A percentile compares a stretch with the other conserved stretches of the same genome.
phyloP scores from a whole-genome alignment of 1,140 invertebrate species.

The Drosophila leontia region DNA sequence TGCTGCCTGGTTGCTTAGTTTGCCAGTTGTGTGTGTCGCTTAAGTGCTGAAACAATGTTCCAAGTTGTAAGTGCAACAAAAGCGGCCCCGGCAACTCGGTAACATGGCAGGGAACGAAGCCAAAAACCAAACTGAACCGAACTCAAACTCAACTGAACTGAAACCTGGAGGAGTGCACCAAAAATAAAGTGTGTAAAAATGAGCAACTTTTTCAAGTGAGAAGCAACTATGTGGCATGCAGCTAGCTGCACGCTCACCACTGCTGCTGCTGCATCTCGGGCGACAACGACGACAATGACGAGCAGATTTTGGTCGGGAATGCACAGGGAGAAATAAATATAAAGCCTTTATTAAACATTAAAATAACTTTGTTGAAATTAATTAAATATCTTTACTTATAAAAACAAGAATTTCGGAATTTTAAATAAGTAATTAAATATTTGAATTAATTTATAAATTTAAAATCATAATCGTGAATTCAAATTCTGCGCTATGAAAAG shows the following conservation, averaged over 20 bases:
- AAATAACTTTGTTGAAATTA: background rate
- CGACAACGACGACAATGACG: conserved; percentile 56
- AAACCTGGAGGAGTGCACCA: conserved; percentile 60
- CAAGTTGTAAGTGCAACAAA: conserved; percentile 80
- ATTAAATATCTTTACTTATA: background rate
- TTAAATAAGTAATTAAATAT: too few relatives aligned
- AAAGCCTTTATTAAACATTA: background rate
- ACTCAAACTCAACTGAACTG: conserved; percentile 28
- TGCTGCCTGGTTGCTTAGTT: conserved; percentile 29
- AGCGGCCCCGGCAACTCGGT: conserved; percentile 37
- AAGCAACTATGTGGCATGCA: conserved; percentile 74
- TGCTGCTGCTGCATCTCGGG: conserved; percentile 23
- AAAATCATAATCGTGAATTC: background rate
- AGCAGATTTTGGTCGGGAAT: conserved; percentile 46
- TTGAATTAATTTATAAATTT: background rate
- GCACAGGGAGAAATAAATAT: conserved; percentile 10
- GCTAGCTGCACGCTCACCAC: conserved; percentile 36
- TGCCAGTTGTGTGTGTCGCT: conserved; percentile 74
- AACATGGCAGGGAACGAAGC: conserved; percentile 48
- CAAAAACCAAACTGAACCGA: conserved; percentile 32
- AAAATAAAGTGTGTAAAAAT: conserved; percentile 83
- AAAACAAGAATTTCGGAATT: too few relatives aligned
- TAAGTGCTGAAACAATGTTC: conserved; percentile 83
- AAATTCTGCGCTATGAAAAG: too few relatives aligned
- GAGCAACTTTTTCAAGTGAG: conserved; percentile 82